Base-by-base conservation (phyloP, 1,140 invertebrate genomes). In the Chymomyza costata region DNA sequence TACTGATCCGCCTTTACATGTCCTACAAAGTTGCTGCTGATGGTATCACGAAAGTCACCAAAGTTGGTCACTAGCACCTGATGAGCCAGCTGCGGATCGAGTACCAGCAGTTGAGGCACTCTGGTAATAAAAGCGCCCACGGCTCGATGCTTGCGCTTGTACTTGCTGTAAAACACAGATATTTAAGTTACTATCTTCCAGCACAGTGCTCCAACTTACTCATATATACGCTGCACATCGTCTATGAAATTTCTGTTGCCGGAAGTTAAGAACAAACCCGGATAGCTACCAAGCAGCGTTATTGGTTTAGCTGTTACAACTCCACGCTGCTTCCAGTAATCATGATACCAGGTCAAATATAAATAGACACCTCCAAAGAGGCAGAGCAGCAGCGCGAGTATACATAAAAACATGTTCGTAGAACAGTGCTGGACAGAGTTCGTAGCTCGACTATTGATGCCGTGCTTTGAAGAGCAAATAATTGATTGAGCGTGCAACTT, bases 31-130 rank as follows among this genome's bases (percentile, higher is more conserved):
- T 43, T 61, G 46, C 73, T 80, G n/a, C 50, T 65, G 28, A 76
- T 62, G 35, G 81, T 85, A 8, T 86, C 83, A 18, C 71, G 53
- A 51, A 86, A 88, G 49, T 84, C 41, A 1, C 70, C 76, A 47
- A 88, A 88, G 43, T 88, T 87, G 52, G 85, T 87, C 1, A 89
- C 81, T 1, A 89, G 46, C 18, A 90, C 76, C 21, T 85, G 66
- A 43, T 88, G 87, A 1, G 89, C 85, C 6, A 90, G 46, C 13
- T 86, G 82, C 0, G 87, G 87, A 78, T 89, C 88, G 3, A 87
- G 60, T 1, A 89, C 54, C 2, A 90, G 56, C 2, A 90, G 49
- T 8, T 80, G 68, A 0, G 89, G 89, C 11, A 71, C 43, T 10
- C 83, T 50, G 1, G 85, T 80, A 18, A 86, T 58, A 53, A 87